Percentiles rank a stretch among this genome's conserved stretches.
phyloP scores from a whole-genome alignment of 2,888 invertebrate genomes.

The Lissonota sp. region DNA sequence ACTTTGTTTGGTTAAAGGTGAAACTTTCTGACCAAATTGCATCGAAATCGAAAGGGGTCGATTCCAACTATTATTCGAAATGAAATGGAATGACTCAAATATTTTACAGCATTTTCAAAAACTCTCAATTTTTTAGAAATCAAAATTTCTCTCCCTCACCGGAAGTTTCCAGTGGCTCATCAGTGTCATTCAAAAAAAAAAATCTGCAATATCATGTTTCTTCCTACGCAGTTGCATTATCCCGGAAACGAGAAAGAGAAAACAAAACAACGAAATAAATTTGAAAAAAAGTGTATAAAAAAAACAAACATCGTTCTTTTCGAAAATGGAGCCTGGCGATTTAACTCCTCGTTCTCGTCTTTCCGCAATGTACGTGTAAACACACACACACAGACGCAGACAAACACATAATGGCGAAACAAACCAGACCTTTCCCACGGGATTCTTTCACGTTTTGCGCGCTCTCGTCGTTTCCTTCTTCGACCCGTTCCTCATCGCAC shows the following conservation, averaged over 20 bases:
- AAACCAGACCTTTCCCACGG: conserved; percentile 60
- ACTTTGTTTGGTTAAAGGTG: too few species aligned
- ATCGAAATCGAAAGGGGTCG: too few species aligned
- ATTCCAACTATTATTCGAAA: too few species aligned
- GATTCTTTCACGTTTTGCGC: conserved; percentile 64
- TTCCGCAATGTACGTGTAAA: conserved; percentile 12
- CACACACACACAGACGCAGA: not conserved
- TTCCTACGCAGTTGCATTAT: not conserved
- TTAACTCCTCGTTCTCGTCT: conserved; percentile 31
- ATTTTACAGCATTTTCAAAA: too few species aligned
- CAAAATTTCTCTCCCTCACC: too few species aligned
- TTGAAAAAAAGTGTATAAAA: conserved; percentile 15
- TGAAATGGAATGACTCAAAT: too few species aligned
- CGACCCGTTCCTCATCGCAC: conserved; percentile 49
- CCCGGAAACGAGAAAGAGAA: not conserved
- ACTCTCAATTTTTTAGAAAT: too few species aligned
- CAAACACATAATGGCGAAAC: not conserved
- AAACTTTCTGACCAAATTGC: too few species aligned
- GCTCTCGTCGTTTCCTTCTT: conserved; percentile 50
- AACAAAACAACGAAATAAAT: conserved; percentile 15
- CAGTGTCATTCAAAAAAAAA: conserved; percentile 27
- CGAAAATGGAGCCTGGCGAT: conserved; percentile 24
- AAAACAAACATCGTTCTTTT: conserved; percentile 31
- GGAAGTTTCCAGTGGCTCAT: not conserved
- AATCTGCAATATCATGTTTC: conserved; percentile 49